These are phyloP conservation scores for Catonia carolina DNA, from an alignment of 2,888 invertebrate species.

Conservation along the genomic window DNA sequence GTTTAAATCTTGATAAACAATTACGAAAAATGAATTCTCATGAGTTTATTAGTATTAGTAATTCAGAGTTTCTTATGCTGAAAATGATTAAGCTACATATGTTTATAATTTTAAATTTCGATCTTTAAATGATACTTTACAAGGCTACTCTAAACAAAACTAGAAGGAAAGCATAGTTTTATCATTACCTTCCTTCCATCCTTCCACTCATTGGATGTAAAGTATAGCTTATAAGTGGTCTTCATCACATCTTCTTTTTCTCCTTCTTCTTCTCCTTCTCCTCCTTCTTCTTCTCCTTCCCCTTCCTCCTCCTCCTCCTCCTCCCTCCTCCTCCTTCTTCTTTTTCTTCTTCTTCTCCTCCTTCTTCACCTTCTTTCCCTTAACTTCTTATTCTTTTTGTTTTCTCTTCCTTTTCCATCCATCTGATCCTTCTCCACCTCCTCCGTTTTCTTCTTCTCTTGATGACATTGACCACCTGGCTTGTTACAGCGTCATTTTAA, in stretches of 20 bases:
- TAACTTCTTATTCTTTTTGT: neutral
- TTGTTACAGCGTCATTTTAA: no score
- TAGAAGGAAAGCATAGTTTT: no score
- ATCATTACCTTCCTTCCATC: neutral
- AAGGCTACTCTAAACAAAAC: no score
- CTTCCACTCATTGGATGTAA: constrained; percentile 3
- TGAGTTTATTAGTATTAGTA: no score
- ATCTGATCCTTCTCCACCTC: constrained; percentile 6
- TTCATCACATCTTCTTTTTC: neutral
- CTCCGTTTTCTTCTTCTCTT: neutral
- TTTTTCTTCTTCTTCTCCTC: neutral
- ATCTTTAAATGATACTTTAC: no score
- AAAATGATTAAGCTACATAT: no score
- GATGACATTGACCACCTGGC: no score
- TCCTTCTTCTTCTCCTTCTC: constrained; percentile 7
- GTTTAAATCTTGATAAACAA: no score
- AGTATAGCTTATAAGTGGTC: no score
- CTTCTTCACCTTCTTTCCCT: neutral
- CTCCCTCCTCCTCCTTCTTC: constrained; percentile 10
- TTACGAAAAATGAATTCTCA: no score
- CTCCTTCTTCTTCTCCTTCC: constrained; percentile 13
- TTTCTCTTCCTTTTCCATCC: constrained; percentile 4
- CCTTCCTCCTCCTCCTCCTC: constrained; percentile 8
- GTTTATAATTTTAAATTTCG: no score
- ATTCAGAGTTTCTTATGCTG: no score